Evolutionary conservation across 1,140 invertebrate genomes (phyloP).

Genomic region (Pseudomyrmex pallidus): DNA sequence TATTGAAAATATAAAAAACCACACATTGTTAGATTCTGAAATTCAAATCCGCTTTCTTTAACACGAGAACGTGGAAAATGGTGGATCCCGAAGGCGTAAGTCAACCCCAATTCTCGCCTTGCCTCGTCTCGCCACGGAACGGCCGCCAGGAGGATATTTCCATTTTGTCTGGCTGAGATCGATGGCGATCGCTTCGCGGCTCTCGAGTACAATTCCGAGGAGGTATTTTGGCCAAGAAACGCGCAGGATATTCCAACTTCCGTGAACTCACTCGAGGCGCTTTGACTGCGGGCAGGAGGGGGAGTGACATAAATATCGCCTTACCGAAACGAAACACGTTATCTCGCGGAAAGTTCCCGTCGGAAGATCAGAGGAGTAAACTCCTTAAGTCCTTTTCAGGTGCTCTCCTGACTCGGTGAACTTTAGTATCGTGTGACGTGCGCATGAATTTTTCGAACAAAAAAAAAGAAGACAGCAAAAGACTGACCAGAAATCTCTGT

Average conservation of each 20-base stretch:
- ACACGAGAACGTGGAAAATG: not conserved
- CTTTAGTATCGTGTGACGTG: conserved; percentile 35
- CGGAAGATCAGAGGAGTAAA: conserved; percentile 62
- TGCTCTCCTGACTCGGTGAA: conserved; percentile 54
- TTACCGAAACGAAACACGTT: conserved; percentile 65
- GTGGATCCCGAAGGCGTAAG: conserved; percentile 18
- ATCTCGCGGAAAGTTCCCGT: conserved; percentile 59
- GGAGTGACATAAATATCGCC: conserved; percentile 64
- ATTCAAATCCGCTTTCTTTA: conserved; percentile 6
- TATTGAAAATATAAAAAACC: conserved; percentile 5
- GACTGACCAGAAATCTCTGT: conserved; percentile 15
- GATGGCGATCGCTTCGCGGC: conserved; percentile 55
- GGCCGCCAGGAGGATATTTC: conserved; percentile 42
- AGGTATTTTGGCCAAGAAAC: conserved; percentile 53
- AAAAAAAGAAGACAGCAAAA: not conserved
- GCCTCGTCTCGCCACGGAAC: conserved; percentile 6
- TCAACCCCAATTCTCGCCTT: conserved; percentile 21
- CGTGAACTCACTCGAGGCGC: conserved; percentile 53
- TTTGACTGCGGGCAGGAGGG: conserved; percentile 37
- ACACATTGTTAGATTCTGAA: not conserved
- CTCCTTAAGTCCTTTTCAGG: conserved; percentile 61
- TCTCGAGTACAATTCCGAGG: conserved; percentile 54
- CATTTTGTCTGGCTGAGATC: conserved; percentile 55
- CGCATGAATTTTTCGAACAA: conserved; percentile 19
- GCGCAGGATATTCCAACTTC: conserved; percentile 57